Percentiles rank a stretch among this genome's conserved stretches.
phyloP scores from a whole-genome alignment of 1,140 invertebrate genomes.

The Lanistes nyassanus region DNA sequence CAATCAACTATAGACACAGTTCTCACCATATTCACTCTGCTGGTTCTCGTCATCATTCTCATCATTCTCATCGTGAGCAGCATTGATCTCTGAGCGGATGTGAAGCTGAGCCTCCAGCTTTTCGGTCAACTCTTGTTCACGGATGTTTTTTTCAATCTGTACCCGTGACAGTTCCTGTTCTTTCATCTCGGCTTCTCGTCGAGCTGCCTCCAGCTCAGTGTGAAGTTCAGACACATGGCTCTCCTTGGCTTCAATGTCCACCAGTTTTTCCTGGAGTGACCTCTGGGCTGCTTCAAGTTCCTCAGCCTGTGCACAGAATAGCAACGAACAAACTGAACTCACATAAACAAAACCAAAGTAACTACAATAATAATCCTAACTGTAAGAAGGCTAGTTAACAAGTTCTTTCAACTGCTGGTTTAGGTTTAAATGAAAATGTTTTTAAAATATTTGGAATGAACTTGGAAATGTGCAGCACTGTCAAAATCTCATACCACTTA shows the following conservation, averaged over 20 bases:
- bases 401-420: too few relatives aligned
- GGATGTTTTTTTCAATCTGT: conserved; percentile 61
- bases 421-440: too few relatives aligned
- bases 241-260: conserved; percentile 60
- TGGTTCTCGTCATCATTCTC: conserved; percentile 48
- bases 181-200: conserved; percentile 42
- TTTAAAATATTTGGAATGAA: too few relatives aligned
- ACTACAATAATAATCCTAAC: too few relatives aligned
- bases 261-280: conserved; percentile 43
- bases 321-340: too few relatives aligned
- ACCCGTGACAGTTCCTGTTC: conserved; percentile 30
- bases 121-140: conserved; percentile 72
- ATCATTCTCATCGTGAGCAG: conserved; percentile 38
- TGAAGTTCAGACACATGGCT: conserved; percentile 73
- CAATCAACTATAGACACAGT: neutral
- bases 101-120: conserved; percentile 69
- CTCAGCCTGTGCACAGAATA: conserved; percentile 31
- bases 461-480: too few relatives aligned
- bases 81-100: conserved; percentile 36
- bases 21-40: conserved; percentile 42
- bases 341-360: too few relatives aligned
- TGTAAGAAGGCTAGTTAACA: too few relatives aligned
- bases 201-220: conserved; percentile 70
- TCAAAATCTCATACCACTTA: too few relatives aligned
- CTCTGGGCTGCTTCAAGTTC: conserved; percentile 42